phyloP scores from a whole-genome alignment of 2,113 vertebrate genomes.

The Phasianus colchicus region DNA sequence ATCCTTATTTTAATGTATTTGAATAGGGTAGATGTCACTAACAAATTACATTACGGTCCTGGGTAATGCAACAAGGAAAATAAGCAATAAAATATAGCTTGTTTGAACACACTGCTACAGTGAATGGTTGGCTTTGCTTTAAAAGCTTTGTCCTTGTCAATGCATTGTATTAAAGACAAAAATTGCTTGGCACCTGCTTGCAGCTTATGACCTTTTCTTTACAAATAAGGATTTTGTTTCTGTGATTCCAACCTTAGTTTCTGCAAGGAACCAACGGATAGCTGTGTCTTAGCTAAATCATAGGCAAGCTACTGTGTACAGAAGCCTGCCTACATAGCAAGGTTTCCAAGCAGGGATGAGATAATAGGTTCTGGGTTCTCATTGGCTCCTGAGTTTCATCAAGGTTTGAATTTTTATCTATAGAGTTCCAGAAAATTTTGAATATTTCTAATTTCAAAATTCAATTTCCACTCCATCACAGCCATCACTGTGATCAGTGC shows the following conservation, averaged over 20 bases:
- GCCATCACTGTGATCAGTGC: not conserved
- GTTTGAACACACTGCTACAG: not conserved
- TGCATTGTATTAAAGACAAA: not conserved
- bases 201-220: not conserved
- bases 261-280: not conserved
- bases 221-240: not conserved
- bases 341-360: not conserved
- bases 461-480: too few species aligned
- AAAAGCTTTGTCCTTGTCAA: not conserved
- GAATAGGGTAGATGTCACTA: conserved; percentile 3
- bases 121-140: not conserved
- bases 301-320: not conserved
- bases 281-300: not conserved
- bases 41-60: conserved; percentile 24
- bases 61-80: conserved; percentile 9
- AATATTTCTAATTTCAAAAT: not conserved
- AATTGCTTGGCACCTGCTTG: not conserved
- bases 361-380: not conserved
- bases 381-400: not conserved
- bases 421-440: not conserved
- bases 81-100: not conserved
- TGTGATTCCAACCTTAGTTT: not conserved
- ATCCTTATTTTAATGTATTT: conserved; percentile 37
- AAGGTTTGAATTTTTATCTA: not conserved
- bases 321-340: not conserved